Percentiles rank a stretch among this genome's conserved stretches.
Conservation (phyloP, 30 jellyfish, hydroid and myxozoan genomes). For the Hydractinia echinata region DNA sequence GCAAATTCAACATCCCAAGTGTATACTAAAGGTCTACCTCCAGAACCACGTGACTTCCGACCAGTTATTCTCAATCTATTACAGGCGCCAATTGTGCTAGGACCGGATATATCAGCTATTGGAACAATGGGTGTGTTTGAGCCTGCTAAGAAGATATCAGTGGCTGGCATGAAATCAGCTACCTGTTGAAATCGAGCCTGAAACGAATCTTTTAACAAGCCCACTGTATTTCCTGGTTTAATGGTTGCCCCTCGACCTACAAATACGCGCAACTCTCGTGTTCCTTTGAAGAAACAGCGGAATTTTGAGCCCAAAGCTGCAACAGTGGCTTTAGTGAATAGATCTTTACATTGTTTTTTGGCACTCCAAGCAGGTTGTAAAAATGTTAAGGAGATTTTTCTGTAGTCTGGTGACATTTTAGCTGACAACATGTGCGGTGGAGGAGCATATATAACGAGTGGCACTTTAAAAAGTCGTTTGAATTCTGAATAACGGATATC, state of each 20-base stretch:
- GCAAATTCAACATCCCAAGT: slow-evolving; percentile 57
- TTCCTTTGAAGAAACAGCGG: slow-evolving; percentile 28
- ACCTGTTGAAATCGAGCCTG: slow-evolving; percentile 26
- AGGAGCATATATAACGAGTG: slow-evolving; percentile 47
- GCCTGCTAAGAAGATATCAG: slow-evolving; percentile 25
- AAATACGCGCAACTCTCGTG: slow-evolving; percentile 15
- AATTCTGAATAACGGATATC: background rate
- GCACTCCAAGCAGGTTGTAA: slow-evolving; percentile 15
- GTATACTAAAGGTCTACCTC: slow-evolving; percentile 38
- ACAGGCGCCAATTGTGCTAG: slow-evolving; percentile 45
- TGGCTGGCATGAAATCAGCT: slow-evolving; percentile 18
- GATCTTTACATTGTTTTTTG: slow-evolving; percentile 15
- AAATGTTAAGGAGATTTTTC: slow-evolving; percentile 30
- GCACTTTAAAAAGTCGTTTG: background rate
- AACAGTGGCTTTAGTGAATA: slow-evolving; percentile 13
- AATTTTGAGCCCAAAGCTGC: slow-evolving; percentile 35
- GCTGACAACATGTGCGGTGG: slow-evolving; percentile 52
- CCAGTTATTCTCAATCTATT: slow-evolving; percentile 38
- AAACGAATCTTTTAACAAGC: slow-evolving; percentile 18
- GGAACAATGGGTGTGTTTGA: slow-evolving; percentile 28
- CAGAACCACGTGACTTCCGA: slow-evolving; percentile 40
- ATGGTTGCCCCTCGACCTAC: slow-evolving; percentile 41
- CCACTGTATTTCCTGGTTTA: slow-evolving; percentile 37
- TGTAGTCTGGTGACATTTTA: slow-evolving; percentile 27
- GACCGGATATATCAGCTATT: slow-evolving; percentile 46